A percentile compares a stretch with the other conserved stretches of the same genome.
phyloP scores from a whole-genome alignment of 2,113 vertebrate species.

The Apodemus sylvaticus region DNA sequence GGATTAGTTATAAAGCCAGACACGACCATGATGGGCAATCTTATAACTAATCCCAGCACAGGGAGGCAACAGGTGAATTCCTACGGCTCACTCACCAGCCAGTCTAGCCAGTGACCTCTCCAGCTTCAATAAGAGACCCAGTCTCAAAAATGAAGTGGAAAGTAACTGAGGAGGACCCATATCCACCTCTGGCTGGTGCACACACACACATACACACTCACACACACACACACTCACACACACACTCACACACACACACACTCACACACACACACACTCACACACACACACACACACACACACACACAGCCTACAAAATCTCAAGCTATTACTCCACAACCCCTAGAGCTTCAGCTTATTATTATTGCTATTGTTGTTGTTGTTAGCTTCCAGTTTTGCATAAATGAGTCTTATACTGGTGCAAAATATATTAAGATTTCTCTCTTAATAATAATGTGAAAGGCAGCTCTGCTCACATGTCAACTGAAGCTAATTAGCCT shows the following conservation, averaged over 20 bases:
- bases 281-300: background rate
- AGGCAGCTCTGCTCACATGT: background rate
- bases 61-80: background rate
- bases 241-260: background rate
- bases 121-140: background rate
- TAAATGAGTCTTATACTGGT: background rate
- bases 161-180: background rate
- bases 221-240: background rate
- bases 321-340: background rate
- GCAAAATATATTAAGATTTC: background rate
- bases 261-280: background rate
- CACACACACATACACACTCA: background rate
- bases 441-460: background rate
- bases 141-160: background rate
- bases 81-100: background rate
- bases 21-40: too few species aligned
- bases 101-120: background rate
- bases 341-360: background rate
- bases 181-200: background rate
- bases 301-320: background rate
- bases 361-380: background rate
- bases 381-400: background rate
- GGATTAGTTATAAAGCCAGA: background rate
- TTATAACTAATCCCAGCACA: background rate
- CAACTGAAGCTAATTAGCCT: background rate